A percentile compares a stretch with the other conserved stretches of the same genome.
phyloP scores from a whole-genome alignment of 2,888 invertebrate species.

The Girardia tigrina region DNA sequence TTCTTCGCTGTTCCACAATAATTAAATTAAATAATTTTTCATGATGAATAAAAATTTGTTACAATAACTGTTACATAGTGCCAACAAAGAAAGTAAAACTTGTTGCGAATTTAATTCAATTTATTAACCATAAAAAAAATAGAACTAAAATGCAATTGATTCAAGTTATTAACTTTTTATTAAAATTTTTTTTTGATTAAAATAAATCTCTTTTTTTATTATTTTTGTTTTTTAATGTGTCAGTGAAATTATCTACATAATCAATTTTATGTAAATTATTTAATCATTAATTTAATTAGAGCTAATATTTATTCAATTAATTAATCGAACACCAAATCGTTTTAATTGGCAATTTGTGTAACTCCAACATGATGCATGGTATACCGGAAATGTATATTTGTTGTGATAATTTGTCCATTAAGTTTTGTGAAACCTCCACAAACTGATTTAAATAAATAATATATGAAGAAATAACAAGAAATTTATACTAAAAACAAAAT shows the following conservation, averaged over 20 bases:
- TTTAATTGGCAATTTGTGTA: conserved; percentile 23
- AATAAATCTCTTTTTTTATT: background rate
- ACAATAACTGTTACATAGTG: conserved; percentile 23
- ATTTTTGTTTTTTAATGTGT: background rate
- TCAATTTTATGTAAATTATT: background rate
- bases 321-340: background rate
- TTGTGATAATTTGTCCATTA: conserved; percentile 3
- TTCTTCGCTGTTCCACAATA: background rate
- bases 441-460: conserved; percentile 13
- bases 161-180: no score
- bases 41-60: conserved; percentile 15
- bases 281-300: background rate
- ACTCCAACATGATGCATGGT: conserved; percentile 15
- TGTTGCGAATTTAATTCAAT: conserved; percentile 23
- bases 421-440: conserved; percentile 20
- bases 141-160: background rate
- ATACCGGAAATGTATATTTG: conserved; percentile 3
- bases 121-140: background rate
- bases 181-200: background rate
- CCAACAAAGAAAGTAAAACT: conserved; percentile 2
- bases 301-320: background rate
- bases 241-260: background rate
- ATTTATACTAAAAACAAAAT: no score
- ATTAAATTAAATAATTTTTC: conserved; percentile 23
- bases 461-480: background rate